Percentiles rank a stretch among this genome's conserved stretches.
These are phyloP conservation scores for Strix occidentalis DNA, from an alignment of 2,797 vertebrate species.

Conservation along the genomic window DNA sequence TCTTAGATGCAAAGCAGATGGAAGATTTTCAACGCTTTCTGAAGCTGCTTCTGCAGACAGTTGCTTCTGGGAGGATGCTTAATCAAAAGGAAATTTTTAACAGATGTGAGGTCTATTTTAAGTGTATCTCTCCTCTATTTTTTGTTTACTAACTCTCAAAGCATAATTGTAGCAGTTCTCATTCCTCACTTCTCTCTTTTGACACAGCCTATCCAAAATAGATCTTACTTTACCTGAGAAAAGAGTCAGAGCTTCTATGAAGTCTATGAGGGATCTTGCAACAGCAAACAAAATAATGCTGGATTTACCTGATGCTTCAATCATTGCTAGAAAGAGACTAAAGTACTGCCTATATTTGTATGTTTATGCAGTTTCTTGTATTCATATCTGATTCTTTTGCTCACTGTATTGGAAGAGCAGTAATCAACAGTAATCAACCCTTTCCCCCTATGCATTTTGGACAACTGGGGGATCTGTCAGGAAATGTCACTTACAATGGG, in stretches of 20 bases:
- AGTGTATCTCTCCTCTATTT: not conserved
- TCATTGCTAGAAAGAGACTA: not conserved
- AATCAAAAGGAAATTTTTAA: slow-evolving; percentile 25
- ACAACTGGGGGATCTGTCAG: not conserved
- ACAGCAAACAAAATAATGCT: not conserved
- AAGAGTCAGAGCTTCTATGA: not conserved
- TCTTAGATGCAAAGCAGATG: not conserved
- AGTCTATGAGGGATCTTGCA: not conserved
- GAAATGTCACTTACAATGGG: slow-evolving; percentile 67
- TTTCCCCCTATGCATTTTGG: not conserved
- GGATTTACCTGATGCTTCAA: not conserved
- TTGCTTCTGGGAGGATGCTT: not conserved
- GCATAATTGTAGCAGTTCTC: not conserved
- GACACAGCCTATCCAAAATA: not conserved
- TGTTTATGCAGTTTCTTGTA: not conserved
- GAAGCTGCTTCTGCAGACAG: not conserved
- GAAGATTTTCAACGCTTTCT: not conserved
- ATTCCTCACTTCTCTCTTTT: not conserved
- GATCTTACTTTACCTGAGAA: not conserved
- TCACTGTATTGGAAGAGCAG: not conserved
- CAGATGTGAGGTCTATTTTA: not conserved
- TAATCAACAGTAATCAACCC: not conserved
- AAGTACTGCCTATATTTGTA: not conserved
- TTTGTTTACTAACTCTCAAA: not conserved
- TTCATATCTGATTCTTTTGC: not conserved